Conservation (phyloP, 2,113 vertebrate species). For the Nycticorax nycticorax region DNA sequence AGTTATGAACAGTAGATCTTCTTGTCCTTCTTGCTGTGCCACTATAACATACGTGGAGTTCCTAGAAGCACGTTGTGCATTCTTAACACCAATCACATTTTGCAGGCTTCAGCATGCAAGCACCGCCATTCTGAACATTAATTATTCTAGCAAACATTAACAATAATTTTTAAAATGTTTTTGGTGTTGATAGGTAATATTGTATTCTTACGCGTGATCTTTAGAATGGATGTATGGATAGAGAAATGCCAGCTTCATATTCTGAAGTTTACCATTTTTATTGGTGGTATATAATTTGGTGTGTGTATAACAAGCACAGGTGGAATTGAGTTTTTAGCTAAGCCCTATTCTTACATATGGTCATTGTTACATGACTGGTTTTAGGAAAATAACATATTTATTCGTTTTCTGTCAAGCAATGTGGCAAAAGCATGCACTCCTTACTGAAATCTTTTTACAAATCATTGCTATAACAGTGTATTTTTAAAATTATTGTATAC, state of each 20-base stretch:
- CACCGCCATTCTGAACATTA: background rate
- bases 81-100: background rate
- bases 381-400: background rate
- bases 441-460: background rate
- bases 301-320: background rate
- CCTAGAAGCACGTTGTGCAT: background rate
- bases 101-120: background rate
- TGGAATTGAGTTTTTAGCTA: background rate
- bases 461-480: background rate
- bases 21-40: background rate
- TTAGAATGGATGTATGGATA: background rate
- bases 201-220: background rate
- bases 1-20: background rate
- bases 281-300: background rate
- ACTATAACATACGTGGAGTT: background rate
- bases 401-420: background rate
- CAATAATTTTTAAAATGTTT: background rate
- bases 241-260: background rate
- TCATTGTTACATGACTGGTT: background rate
- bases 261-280: background rate
- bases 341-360: background rate
- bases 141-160: background rate
- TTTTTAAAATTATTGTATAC: background rate
- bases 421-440: background rate
- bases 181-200: background rate